Conservation (phyloP, 2,113 vertebrate genomes). For the Parotia lawesii region DNA sequence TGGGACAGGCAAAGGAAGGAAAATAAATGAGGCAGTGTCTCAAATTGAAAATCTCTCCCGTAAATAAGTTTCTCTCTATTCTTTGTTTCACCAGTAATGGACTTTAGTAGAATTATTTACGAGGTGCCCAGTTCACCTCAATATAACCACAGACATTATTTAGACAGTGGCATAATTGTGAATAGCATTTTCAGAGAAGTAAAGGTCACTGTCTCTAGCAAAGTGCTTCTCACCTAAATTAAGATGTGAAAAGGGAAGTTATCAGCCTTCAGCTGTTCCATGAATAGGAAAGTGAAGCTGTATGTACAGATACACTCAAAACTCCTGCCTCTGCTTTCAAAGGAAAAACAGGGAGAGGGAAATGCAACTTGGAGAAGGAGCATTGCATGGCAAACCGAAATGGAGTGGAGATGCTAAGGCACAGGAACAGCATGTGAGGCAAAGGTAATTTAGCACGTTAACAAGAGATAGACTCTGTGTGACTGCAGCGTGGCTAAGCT, state of each 20-base stretch:
- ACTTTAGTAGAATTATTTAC: slow-evolving; percentile 31
- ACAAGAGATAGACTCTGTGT: not conserved
- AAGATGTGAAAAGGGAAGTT: slow-evolving; percentile 19
- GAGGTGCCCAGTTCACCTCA: slow-evolving; percentile 19
- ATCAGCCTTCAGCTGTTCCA: not conserved
- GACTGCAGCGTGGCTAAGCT: not conserved
- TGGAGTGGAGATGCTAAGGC: not conserved
- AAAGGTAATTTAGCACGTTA: not conserved
- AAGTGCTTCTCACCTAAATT: slow-evolving; percentile 28
- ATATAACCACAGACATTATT: slow-evolving; percentile 36
- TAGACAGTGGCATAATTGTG: slow-evolving; percentile 7
- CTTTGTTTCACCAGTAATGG: slow-evolving; percentile 21
- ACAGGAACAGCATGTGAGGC: fast-evolving
- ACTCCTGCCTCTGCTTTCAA: not conserved
- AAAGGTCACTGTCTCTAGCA: slow-evolving; percentile 34
- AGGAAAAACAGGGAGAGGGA: not conserved
- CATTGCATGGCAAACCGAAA: not conserved
- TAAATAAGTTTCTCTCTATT: slow-evolving; percentile 25
- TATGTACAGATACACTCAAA: not conserved
- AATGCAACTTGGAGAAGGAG: not conserved
- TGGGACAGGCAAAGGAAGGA: not conserved
- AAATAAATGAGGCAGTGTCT: slow-evolving; percentile 2
- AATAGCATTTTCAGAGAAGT: slow-evolving; percentile 34
- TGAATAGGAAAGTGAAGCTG: not conserved
- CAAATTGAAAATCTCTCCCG: not conserved